Evolutionary conservation across 2,888 invertebrate genomes (phyloP).

Genomic region (Oxyteleia sp.): DNA sequence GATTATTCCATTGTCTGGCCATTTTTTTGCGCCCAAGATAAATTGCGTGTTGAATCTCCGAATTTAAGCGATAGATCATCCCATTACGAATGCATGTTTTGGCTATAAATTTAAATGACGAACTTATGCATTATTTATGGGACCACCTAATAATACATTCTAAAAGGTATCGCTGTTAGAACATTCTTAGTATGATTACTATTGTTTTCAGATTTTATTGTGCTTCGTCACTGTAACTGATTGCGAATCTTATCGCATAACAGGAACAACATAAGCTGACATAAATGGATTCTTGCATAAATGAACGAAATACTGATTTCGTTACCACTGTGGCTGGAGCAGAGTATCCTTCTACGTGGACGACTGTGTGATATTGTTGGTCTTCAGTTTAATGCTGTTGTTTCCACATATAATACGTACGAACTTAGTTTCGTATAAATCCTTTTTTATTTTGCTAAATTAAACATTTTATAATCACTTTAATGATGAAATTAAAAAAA

Average conservation of each 20-base stretch:
- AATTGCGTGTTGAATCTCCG: slow-evolving; percentile 42
- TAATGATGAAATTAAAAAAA: no score
- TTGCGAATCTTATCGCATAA: slow-evolving; percentile 62
- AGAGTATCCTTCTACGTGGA: slow-evolving; percentile 35
- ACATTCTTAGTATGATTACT: slow-evolving; percentile 62
- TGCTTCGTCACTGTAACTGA: slow-evolving; percentile 66
- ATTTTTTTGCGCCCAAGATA: slow-evolving; percentile 11
- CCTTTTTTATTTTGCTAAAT: not conserved
- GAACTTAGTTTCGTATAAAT: not conserved
- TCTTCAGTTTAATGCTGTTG: slow-evolving; percentile 5
- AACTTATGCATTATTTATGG: no score
- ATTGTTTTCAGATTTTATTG: slow-evolving; percentile 70
- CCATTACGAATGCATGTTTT: slow-evolving; percentile 50
- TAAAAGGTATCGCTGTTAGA: no score
- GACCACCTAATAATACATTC: no score
- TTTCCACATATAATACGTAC: not conserved
- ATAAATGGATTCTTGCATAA: slow-evolving; percentile 67
- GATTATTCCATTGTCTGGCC: slow-evolving; percentile 28
- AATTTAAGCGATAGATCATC: slow-evolving; percentile 48
- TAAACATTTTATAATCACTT: no score
- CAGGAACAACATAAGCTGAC: slow-evolving; percentile 61
- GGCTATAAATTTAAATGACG: slow-evolving; percentile 59
- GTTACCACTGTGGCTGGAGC: slow-evolving; percentile 22
- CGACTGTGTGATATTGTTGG: slow-evolving; percentile 16
- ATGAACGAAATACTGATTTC: slow-evolving; percentile 67